Evolutionary conservation across 2,888 invertebrate genomes (phyloP).

Genomic region (Didymodactylos carnosus): DNA sequence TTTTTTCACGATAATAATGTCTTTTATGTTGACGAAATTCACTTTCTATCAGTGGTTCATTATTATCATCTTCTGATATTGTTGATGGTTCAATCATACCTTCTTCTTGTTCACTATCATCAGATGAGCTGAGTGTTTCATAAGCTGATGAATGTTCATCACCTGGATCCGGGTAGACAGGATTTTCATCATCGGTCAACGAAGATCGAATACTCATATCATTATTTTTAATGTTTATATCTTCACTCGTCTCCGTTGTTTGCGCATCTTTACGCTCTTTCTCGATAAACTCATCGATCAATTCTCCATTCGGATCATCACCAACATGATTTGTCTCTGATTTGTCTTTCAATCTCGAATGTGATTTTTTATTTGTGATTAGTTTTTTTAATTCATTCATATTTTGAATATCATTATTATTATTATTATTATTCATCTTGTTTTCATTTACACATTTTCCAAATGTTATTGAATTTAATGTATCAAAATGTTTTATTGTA

Average conservation of each 20-base stretch:
- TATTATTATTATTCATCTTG: neutral
- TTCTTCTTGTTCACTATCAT: neutral
- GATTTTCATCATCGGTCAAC: neutral
- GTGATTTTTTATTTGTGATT: neutral
- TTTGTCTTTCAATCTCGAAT: neutral
- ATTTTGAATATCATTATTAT: neutral
- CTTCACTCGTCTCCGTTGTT: too few relatives aligned
- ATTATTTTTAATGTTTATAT: too few relatives aligned
- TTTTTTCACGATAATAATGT: constrained; percentile 62
- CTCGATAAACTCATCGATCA: neutral
- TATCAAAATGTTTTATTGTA: neutral
- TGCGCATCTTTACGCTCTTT: neutral
- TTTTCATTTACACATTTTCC: neutral
- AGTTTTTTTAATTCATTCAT: neutral
- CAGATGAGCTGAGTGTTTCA: neutral
- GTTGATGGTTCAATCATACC: constrained; percentile 35
- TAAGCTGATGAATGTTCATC: neutral
- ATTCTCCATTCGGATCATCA: neutral
- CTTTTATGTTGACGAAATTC: constrained; percentile 32
- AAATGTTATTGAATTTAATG: neutral
- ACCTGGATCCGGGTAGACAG: neutral
- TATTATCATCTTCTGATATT: constrained; percentile 91
- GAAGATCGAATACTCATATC: neutral
- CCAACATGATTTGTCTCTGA: too few relatives aligned
- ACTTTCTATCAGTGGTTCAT: constrained; percentile 60